phyloP scores from a whole-genome alignment of 1,140 invertebrate species.

The Drosophila novamexicana region DNA sequence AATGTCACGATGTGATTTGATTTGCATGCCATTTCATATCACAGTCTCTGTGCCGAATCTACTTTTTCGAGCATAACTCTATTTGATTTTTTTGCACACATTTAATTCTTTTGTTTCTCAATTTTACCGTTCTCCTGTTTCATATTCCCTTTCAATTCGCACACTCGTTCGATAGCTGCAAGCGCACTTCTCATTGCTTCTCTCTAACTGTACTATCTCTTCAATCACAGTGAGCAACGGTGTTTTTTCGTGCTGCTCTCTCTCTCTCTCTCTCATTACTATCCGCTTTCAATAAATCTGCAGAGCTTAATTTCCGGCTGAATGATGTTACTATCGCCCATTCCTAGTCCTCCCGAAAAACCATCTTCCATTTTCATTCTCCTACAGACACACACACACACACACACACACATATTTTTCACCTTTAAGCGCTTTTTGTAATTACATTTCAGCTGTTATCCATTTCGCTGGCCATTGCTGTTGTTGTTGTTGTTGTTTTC shows the following conservation, averaged over 20 bases:
- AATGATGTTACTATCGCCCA: constrained; percentile 66
- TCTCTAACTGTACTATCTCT: constrained; percentile 31
- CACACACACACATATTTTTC: constrained; percentile 58
- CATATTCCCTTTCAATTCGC: constrained; percentile 1
- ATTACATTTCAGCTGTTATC: constrained; percentile 80
- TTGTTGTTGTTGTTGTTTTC: constrained; percentile 33
- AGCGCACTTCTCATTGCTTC: constrained; percentile 18
- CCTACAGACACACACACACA: background rate
- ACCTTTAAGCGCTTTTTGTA: constrained; percentile 82
- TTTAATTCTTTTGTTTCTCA: background rate
- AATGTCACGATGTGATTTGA: constrained; percentile 58
- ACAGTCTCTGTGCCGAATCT: background rate
- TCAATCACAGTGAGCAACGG: constrained; percentile 39
- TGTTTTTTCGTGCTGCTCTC: constrained; percentile 15
- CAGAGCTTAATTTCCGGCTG: constrained; percentile 84
- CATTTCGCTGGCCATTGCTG: constrained; percentile 44
- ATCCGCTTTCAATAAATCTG: constrained; percentile 84
- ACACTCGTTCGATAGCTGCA: background rate
- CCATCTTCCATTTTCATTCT: constrained; percentile 13
- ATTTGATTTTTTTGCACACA: background rate
- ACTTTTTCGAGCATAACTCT: background rate
- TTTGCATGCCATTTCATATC: constrained; percentile 46
- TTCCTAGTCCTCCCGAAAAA: constrained; percentile 8
- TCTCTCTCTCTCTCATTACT: constrained; percentile 71
- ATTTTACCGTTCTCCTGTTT: background rate